Percentiles rank a stretch among this genome's conserved stretches.
phyloP scores from a whole-genome alignment of 2,888 invertebrate species.

The Eugnorisma glareosa region DNA sequence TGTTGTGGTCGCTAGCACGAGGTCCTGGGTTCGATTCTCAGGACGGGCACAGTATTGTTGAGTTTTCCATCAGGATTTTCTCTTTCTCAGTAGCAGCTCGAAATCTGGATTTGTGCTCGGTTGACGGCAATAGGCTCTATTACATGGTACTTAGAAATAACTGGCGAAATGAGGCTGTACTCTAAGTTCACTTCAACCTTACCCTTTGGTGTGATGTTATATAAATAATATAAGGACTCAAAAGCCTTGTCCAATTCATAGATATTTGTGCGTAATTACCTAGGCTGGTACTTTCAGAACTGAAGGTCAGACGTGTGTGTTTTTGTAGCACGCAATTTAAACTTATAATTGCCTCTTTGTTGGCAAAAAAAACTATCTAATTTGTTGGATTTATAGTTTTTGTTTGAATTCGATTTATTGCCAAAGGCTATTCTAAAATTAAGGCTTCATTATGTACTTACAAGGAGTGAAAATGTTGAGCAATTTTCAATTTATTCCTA shows the following conservation, averaged over 20 bases:
- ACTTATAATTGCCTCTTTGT: constrained; percentile 51
- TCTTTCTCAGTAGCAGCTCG: neutral
- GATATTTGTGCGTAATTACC: constrained; percentile 13
- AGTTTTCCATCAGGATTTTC: neutral
- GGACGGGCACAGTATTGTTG: neutral
- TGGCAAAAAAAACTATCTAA: constrained; percentile 6
- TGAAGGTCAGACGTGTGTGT: constrained; percentile 20
- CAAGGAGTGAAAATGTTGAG: neutral
- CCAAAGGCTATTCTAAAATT: constrained; percentile 23
- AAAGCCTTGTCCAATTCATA: neutral
- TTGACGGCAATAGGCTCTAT: neutral
- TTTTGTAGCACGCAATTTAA: constrained; percentile 38
- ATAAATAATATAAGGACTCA: neutral
- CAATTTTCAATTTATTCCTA: neutral
- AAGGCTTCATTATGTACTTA: neutral
- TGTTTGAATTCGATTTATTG: constrained; percentile 4
- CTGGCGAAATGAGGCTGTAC: neutral
- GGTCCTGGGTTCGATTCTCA: neutral
- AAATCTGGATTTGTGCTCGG: neutral
- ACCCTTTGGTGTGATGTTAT: neutral
- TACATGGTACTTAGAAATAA: neutral
- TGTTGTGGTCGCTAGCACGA: neutral
- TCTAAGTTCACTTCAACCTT: neutral
- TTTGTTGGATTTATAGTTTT: constrained; percentile 23
- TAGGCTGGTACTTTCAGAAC: constrained; percentile 28